Evolutionary conservation across 2,797 vertebrate species (phyloP).

Genomic region (Takifugu rubripes): DNA sequence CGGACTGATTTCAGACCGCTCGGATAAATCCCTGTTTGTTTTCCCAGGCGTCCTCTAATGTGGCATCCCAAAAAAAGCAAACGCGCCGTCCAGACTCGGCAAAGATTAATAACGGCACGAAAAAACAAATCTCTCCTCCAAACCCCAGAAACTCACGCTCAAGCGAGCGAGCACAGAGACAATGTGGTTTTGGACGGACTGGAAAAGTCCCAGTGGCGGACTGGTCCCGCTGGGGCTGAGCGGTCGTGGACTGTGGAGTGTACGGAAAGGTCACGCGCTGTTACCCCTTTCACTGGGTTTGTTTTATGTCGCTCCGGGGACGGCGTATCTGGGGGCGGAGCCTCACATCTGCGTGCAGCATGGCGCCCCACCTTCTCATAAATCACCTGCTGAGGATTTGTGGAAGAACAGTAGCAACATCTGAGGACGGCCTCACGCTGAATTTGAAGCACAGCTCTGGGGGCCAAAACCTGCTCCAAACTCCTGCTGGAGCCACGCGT

Average conservation of each 20-base stretch:
- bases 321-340: not conserved
- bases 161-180: slow-evolving; percentile 50
- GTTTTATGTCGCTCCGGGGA: slow-evolving; percentile 53
- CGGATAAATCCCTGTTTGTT: too few species aligned
- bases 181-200: slow-evolving; percentile 35
- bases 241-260: slow-evolving; percentile 31
- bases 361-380: too few species aligned
- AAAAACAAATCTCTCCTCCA: slow-evolving; percentile 41
- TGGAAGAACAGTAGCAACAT: too few species aligned
- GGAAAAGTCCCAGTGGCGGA: slow-evolving; percentile 31
- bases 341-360: not conserved
- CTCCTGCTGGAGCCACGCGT: slow-evolving; percentile 19
- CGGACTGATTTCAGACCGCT: too few species aligned
- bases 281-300: slow-evolving; percentile 63
- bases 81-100: slow-evolving; percentile 40
- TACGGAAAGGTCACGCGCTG: slow-evolving; percentile 40
- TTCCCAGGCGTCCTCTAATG: slow-evolving; percentile 20
- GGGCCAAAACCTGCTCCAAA: too few species aligned
- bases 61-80: slow-evolving; percentile 47
- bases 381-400: too few species aligned
- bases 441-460: too few species aligned
- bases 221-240: slow-evolving; percentile 39
- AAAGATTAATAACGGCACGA: slow-evolving; percentile 55
- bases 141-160: slow-evolving; percentile 53
- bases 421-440: too few species aligned